Evolutionary conservation across 2,888 invertebrate species (phyloP).

Genomic region (Imbricaverruca yamaguchii): DNA sequence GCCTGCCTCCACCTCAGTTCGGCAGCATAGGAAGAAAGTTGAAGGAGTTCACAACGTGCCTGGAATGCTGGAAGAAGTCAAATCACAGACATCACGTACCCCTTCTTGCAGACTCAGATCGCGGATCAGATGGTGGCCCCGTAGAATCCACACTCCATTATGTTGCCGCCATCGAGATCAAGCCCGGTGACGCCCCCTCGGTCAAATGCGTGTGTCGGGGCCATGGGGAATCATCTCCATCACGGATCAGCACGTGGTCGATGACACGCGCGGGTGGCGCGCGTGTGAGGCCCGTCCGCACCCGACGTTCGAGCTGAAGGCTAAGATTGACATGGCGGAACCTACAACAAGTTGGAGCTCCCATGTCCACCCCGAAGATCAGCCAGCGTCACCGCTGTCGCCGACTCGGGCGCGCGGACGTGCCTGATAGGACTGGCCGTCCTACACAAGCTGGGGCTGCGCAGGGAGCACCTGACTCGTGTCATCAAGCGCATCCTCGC

Average conservation of each 20-base stretch:
- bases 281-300: slow-evolving; percentile 16
- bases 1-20: too few relatives aligned
- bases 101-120: too few relatives aligned
- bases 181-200: too few relatives aligned
- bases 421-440: slow-evolving; percentile 23
- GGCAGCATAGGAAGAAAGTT: too few relatives aligned
- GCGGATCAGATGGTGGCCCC: too few relatives aligned
- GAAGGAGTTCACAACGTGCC: too few relatives aligned
- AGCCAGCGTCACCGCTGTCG: slow-evolving; percentile 22
- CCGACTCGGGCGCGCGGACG: slow-evolving; percentile 23
- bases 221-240: neutral
- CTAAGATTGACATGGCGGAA: slow-evolving; percentile 14
- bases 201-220: neutral
- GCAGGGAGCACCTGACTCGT: slow-evolving; percentile 7
- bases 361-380: slow-evolving; percentile 21
- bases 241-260: neutral
- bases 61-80: too few relatives aligned
- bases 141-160: too few relatives aligned
- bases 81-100: too few relatives aligned
- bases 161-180: too few relatives aligned
- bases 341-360: slow-evolving; percentile 20
- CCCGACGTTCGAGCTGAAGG: slow-evolving; percentile 20
- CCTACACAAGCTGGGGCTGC: slow-evolving; percentile 19
- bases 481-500: slow-evolving; percentile 23
- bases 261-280: neutral